Base-by-base conservation (phyloP, 2,797 vertebrate genomes). In the Gallirallus australis region DNA sequence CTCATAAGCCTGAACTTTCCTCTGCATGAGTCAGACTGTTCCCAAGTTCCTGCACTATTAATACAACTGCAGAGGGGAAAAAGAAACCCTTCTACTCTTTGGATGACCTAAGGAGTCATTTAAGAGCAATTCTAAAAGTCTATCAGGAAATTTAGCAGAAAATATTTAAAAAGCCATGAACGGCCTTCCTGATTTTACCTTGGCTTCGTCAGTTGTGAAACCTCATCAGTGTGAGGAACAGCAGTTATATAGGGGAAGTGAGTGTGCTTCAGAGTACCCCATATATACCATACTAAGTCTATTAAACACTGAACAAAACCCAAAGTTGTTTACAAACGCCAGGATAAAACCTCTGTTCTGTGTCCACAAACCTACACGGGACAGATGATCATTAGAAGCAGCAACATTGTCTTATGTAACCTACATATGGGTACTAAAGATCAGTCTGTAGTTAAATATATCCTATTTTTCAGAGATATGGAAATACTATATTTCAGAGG, bases 1-100 rank as follows among this genome's bases (percentile, higher is more conserved):
- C 40, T 95, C 16, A 24, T 50, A 45, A 12, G 17, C 70, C 94
- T 94, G 82, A 95, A 93, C 92, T 90, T 95, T 93, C 39, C 81
- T 76, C 86, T 73, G 73, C 28, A 70, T 82, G 65, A 79, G 33
- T 82, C 48, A 76, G 17, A 60, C 35, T 59, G 21, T 82, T 94
- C 45, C 88, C 52, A 65, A 86, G 63, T 76, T 69, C 78, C 82
- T 90, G 66, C 25, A 37, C 66, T 90, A 72, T 82, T 92, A 83
- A 63, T 88, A 70, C 12, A 52, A 6, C 30, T 7, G 7, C 40
- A 80, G 33, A 61, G 5, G n/a, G 33, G 24, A 72, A 70, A 73
- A 75, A n/a, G 3, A 45, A 39, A 28, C 20, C 33, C 15, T 83
- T 93, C 18, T 53, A 12, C 19, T 11, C n/a, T 91, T 25, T 85